Conservation (phyloP, 2,888 invertebrate species). For the Dasypogon diadema region DNA sequence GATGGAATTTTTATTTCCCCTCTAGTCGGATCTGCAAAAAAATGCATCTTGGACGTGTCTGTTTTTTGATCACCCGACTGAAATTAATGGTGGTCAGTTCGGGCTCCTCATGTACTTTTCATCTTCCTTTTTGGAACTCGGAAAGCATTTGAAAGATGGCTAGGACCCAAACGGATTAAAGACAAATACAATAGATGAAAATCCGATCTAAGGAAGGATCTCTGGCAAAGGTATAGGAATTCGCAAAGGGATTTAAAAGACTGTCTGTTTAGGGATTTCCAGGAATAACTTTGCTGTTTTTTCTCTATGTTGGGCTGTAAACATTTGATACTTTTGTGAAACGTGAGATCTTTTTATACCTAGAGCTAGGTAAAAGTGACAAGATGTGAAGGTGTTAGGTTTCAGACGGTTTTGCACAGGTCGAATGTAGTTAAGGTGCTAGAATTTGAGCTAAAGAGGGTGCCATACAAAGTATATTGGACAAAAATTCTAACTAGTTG, state of each 20-base stretch:
- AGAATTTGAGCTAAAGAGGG: too few relatives aligned
- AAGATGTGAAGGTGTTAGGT: constrained; percentile 33
- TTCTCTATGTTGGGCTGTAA: not conserved
- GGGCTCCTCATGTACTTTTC: constrained; percentile 1
- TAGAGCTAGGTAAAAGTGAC: constrained; percentile 36
- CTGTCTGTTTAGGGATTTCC: constrained; percentile 16
- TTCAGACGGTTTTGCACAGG: too few relatives aligned
- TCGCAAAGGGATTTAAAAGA: constrained; percentile 17
- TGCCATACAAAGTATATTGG: too few relatives aligned
- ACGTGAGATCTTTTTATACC: constrained; percentile 19
- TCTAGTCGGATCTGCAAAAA: not conserved
- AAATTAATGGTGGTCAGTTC: constrained; percentile 44
- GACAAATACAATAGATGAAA: not conserved
- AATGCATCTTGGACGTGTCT: constrained; percentile 2
- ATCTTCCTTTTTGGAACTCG: not conserved
- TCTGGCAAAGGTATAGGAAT: constrained; percentile 9
- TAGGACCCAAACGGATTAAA: not conserved
- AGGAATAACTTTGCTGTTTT: constrained; percentile 22
- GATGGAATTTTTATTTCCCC: constrained; percentile 4
- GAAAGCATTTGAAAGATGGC: constrained; percentile 9
- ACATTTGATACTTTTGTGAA: constrained; percentile 38
- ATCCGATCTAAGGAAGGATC: not conserved
- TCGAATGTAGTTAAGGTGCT: too few relatives aligned
- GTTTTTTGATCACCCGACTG: constrained; percentile 2
- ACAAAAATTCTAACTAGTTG: too few relatives aligned